Base-by-base conservation (phyloP, 2,797 vertebrate species). In the Oreochromis mossambicus region DNA sequence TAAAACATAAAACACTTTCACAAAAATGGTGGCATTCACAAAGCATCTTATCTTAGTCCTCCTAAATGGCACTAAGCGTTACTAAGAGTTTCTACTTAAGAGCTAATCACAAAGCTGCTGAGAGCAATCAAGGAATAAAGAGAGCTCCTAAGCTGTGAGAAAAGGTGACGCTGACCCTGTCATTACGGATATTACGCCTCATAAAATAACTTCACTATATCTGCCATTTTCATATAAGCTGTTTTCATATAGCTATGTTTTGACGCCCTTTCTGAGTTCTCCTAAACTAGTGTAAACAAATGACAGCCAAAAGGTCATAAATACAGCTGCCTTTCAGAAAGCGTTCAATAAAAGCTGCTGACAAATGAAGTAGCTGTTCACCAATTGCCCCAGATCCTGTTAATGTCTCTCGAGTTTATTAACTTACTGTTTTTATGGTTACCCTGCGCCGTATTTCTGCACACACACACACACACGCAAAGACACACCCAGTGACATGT, bases 371-470 rank as follows among this genome's bases (percentile, higher is more conserved):
- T 93, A 87, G 90, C 92, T 85, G 77, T 90, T 93, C 90, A 91
- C 92, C 92, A 93, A 94, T 93, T 86, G 90, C 91, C 91, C 54
- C 13, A 61, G 82, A 90, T 92, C 92, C 89, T 94, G 91, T 94
- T 96, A 95, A 93, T 93, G 91, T 93, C 89, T 88, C 85, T 86
- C 80, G 81, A 92, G 91, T 94, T 95, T 95, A 95, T 96, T 96
- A 96, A 95, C 91, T 90, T 91, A 89, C 81, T 89, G 84, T 91
- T 94, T 95, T 96, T 94, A 95, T 95, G 92, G 92, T 93, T 92
- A 91, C 94, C 91, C 84, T 55, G 80, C 43, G 80, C 86, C 36
- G 70, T 92, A 93, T 95, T 86, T 93, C 88, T 86, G 82, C 79
- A 77, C 21, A 86, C 81, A 77, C 85, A 79, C 87, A 79, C 87